Conservation (phyloP, 2,797 vertebrate species). For the Anguilla pacifica region DNA sequence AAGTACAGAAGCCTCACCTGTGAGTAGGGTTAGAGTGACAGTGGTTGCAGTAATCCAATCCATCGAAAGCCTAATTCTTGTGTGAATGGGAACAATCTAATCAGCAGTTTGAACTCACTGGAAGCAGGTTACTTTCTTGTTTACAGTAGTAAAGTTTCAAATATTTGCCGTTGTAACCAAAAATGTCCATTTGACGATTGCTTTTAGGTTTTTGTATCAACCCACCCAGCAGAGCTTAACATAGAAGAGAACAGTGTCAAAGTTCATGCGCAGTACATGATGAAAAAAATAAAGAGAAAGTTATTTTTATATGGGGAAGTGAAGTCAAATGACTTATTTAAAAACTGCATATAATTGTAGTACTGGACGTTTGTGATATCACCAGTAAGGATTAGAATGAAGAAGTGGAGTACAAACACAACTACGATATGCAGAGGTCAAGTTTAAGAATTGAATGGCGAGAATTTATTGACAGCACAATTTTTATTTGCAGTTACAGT, state of each 20-base stretch:
- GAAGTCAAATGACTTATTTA: too few species aligned
- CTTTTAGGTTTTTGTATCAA: not conserved
- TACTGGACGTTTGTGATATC: not conserved
- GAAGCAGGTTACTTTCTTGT: not conserved
- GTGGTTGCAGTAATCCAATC: not conserved
- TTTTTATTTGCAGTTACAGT: not conserved
- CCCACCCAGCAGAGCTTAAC: not conserved
- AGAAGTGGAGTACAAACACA: not conserved
- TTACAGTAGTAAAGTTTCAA: not conserved
- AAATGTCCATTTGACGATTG: not conserved
- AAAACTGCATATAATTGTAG: not conserved
- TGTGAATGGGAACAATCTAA: not conserved
- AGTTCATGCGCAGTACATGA: not conserved
- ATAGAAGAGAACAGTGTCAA: not conserved
- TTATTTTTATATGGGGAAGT: not conserved
- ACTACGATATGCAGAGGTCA: not conserved
- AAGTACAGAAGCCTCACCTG: not conserved
- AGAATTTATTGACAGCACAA: too few species aligned
- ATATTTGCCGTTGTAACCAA: not conserved
- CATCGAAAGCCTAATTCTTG: not conserved
- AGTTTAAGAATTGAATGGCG: too few species aligned
- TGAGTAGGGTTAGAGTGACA: not conserved
- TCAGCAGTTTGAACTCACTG: not conserved
- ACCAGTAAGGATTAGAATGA: not conserved
- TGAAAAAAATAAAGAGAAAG: not conserved